Evolutionary conservation across 2,888 invertebrate genomes (phyloP).

Genomic region (Malacosoma neustria): DNA sequence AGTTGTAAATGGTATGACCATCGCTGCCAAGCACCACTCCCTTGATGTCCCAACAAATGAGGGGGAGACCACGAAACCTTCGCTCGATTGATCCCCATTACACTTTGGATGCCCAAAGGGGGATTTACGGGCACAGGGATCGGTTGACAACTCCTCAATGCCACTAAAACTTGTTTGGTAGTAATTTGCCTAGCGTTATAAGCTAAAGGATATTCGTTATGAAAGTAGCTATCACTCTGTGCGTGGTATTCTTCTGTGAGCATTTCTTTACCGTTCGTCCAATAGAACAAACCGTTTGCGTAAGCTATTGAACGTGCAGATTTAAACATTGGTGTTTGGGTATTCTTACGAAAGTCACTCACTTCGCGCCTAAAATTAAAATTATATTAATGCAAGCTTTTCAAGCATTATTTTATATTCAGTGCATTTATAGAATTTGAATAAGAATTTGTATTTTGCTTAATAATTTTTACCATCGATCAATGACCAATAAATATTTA

Average conservation of each 20-base stretch:
- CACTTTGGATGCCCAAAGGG: constrained; percentile 85
- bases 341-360: constrained; percentile 82
- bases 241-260: constrained; percentile 86
- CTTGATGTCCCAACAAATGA: constrained; percentile 83
- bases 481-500: too few relatives aligned
- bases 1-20: constrained; percentile 87
- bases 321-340: constrained; percentile 83
- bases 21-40: constrained; percentile 78
- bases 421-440: not conserved
- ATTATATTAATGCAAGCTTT: not conserved
- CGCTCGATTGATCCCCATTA: constrained; percentile 84
- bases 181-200: constrained; percentile 50
- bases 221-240: constrained; percentile 81
- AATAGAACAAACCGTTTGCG: constrained; percentile 87
- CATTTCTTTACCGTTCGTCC: constrained; percentile 87
- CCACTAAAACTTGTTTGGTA: constrained; percentile 59
- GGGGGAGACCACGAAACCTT: constrained; percentile 90
- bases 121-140: constrained; percentile 86
- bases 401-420: not conserved
- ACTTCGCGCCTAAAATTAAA: constrained; percentile 74
- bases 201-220: constrained; percentile 80
- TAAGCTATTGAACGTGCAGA: constrained; percentile 84
- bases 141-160: constrained; percentile 84
- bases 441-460: not conserved
- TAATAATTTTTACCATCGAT: too few relatives aligned